Percentiles rank a stretch among this genome's conserved stretches.
phyloP scores from a whole-genome alignment of 2,797 vertebrate species.

The Pipistrellus nathusii region DNA sequence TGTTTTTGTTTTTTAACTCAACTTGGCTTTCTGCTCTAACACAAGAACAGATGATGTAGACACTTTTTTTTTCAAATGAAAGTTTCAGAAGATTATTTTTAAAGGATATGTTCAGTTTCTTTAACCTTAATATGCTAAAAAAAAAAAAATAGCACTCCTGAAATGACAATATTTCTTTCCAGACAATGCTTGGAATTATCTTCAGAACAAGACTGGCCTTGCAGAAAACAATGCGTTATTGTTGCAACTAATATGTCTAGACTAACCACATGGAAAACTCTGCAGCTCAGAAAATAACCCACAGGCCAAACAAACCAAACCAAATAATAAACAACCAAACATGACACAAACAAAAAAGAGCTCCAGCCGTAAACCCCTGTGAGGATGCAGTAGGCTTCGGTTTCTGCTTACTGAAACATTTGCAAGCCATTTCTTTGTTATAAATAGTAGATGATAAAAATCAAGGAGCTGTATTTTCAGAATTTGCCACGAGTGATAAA shows the following conservation, averaged over 20 bases:
- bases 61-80: not conserved
- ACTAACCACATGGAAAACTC: constrained; percentile 1
- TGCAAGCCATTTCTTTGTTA: constrained; percentile 19
- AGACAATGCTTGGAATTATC: not conserved
- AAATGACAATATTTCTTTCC: not conserved
- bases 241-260: not conserved
- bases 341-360: not conserved
- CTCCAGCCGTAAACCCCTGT: not conserved
- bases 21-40: constrained; percentile 33
- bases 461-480: constrained; percentile 7
- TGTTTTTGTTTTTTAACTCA: not conserved
- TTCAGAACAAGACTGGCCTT: not conserved
- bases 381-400: not conserved
- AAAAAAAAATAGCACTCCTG: not conserved
- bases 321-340: not conserved
- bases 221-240: constrained; percentile 57
- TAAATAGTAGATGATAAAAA: not conserved
- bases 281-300: constrained; percentile 25
- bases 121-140: not conserved
- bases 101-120: not conserved
- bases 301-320: not conserved
- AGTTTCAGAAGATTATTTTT: constrained; percentile 13
- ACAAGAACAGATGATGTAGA: constrained; percentile 6
- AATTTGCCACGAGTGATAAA: constrained; percentile 5
- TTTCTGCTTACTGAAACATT: constrained; percentile 20